Conservation (phyloP, 2,797 vertebrate species). For the Argya squamiceps region DNA sequence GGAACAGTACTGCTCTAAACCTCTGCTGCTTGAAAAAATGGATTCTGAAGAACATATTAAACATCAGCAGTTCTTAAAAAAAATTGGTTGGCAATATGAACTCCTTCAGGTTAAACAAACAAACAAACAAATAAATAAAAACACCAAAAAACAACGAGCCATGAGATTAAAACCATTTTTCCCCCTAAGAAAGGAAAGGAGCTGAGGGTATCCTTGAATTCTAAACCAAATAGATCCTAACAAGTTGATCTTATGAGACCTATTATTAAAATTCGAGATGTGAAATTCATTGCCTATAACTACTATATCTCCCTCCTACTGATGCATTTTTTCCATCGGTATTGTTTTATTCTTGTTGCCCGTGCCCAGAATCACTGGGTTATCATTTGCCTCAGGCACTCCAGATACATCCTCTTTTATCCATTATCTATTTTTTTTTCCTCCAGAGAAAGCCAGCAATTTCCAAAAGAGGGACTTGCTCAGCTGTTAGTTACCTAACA, state of each 20-base stretch:
- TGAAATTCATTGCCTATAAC: not conserved
- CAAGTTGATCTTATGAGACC: not conserved
- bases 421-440: not conserved
- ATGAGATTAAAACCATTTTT: not conserved
- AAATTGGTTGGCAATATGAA: not conserved
- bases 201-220: not conserved
- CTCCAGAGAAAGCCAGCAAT: not conserved
- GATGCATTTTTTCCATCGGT: not conserved
- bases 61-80: not conserved
- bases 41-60: not conserved
- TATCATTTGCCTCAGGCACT: not conserved
- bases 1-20: not conserved
- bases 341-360: not conserved
- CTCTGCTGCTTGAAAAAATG: not conserved
- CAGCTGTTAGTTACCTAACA: not conserved
- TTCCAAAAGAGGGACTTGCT: not conserved
- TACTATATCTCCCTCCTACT: not conserved
- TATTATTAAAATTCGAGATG: not conserved
- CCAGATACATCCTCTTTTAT: not conserved
- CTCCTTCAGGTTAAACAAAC: not conserved
- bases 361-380: not conserved
- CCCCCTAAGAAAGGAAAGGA: accelerated
- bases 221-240: not conserved
- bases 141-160: not conserved
- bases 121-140: not conserved